Conservation (phyloP, 2,113 vertebrate genomes). For the Electrona antarctica region DNA sequence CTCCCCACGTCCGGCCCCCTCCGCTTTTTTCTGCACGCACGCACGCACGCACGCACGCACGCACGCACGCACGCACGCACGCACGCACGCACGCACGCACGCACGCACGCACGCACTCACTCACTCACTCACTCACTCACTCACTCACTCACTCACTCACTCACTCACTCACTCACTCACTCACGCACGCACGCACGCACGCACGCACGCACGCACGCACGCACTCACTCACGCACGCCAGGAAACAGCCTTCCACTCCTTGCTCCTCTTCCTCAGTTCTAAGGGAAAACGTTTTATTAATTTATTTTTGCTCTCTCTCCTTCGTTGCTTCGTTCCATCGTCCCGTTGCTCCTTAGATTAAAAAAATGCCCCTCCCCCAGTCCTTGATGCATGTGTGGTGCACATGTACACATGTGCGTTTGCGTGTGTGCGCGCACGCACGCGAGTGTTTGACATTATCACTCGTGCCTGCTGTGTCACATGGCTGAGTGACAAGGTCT, state of each 20-base stretch:
- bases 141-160: too few relatives aligned
- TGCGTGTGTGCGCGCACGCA: slow-evolving; percentile 7
- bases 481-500: slow-evolving; percentile 31
- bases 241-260: background rate
- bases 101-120: too few relatives aligned
- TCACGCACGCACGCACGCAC: too few relatives aligned
- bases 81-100: too few relatives aligned
- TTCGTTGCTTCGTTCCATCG: background rate
- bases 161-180: too few relatives aligned
- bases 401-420: background rate
- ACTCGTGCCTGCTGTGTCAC: slow-evolving; percentile 39
- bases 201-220: too few relatives aligned
- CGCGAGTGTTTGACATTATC: slow-evolving; percentile 21
- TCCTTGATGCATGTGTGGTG: background rate
- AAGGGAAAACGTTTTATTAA: background rate
- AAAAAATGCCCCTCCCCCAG: background rate
- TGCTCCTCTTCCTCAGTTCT: background rate
- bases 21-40: too few relatives aligned
- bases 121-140: too few relatives aligned
- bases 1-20: background rate
- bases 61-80: too few relatives aligned
- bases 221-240: background rate
- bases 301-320: background rate
- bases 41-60: too few relatives aligned
- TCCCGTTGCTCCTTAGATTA: background rate